Percentiles rank a stretch among this genome's conserved stretches.
Evolutionary conservation across 1,140 invertebrate species (phyloP).

Genomic region (Dolichoris vasculosae): DNA sequence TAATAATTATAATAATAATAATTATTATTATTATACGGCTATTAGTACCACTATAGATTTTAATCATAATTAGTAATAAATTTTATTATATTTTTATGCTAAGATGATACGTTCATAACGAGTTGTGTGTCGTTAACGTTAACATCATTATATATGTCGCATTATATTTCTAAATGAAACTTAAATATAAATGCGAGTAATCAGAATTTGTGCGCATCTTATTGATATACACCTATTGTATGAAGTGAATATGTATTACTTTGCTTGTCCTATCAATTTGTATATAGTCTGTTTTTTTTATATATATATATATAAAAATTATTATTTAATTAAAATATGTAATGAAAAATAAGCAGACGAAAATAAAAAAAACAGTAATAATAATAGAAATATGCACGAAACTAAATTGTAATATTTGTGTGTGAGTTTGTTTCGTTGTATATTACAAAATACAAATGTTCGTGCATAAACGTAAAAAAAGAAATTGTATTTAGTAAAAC

Average conservation of each 20-base stretch:
- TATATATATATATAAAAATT: slow-evolving; percentile 63
- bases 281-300: slow-evolving; percentile 73
- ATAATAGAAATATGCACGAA: slow-evolving; percentile 38
- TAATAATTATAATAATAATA: slow-evolving; percentile 30
- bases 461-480: neutral
- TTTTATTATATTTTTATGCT: slow-evolving; percentile 47
- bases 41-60: slow-evolving; percentile 36
- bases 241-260: slow-evolving; percentile 53
- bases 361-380: neutral
- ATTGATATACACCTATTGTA: neutral
- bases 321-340: slow-evolving; percentile 56
- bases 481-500: slow-evolving; percentile 15
- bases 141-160: slow-evolving; percentile 4
- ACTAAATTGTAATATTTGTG: slow-evolving; percentile 31
- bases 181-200: slow-evolving; percentile 29
- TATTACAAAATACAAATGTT: slow-evolving; percentile 2
- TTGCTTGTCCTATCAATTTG: slow-evolving; percentile 72
- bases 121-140: slow-evolving; percentile 54
- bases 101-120: slow-evolving; percentile 57
- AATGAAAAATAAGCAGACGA: neutral
- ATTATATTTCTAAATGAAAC: slow-evolving; percentile 23
- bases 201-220: neutral
- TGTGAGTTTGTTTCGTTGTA: slow-evolving; percentile 18
- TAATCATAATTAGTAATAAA: slow-evolving; percentile 26
- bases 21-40: slow-evolving; percentile 28